Conservation (phyloP, 2,113 vertebrate species). For the Lepus europaeus region DNA sequence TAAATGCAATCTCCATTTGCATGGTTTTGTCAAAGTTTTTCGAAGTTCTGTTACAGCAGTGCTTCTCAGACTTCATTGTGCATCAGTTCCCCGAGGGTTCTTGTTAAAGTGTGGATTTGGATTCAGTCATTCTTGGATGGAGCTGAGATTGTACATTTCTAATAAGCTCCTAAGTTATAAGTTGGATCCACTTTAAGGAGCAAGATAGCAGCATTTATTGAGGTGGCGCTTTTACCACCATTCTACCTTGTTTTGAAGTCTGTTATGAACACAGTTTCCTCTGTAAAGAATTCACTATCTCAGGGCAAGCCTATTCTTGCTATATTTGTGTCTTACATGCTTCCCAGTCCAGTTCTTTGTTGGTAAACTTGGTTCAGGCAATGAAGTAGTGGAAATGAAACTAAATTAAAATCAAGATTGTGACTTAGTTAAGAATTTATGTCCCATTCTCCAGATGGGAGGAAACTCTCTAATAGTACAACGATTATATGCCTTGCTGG, state of each 20-base stretch:
- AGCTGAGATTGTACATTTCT: not conserved
- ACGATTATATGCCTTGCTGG: not conserved
- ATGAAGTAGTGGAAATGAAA: not conserved
- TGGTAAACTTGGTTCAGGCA: not conserved
- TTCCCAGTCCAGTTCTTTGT: not conserved
- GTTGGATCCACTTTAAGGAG: not conserved
- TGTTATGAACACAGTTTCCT: not conserved
- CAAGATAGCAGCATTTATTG: not conserved
- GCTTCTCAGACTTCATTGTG: not conserved
- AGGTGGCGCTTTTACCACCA: not conserved
- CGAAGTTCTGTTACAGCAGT: not conserved
- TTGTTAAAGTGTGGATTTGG: not conserved
- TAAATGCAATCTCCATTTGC: not conserved
- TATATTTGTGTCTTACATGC: not conserved
- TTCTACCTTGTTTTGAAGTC: not conserved
- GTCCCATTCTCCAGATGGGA: not conserved
- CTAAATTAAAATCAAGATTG: conserved; percentile 17
- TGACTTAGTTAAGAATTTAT: conserved; percentile 10
- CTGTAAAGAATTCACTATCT: not conserved
- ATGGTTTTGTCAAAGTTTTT: not conserved
- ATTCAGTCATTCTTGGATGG: not conserved
- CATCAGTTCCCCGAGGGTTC: not conserved
- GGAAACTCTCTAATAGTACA: not conserved
- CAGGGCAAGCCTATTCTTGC: not conserved
- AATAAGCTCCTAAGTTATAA: not conserved